Conservation (phyloP, 2,888 invertebrate genomes). For the Stenchaetothrips biformis region DNA sequence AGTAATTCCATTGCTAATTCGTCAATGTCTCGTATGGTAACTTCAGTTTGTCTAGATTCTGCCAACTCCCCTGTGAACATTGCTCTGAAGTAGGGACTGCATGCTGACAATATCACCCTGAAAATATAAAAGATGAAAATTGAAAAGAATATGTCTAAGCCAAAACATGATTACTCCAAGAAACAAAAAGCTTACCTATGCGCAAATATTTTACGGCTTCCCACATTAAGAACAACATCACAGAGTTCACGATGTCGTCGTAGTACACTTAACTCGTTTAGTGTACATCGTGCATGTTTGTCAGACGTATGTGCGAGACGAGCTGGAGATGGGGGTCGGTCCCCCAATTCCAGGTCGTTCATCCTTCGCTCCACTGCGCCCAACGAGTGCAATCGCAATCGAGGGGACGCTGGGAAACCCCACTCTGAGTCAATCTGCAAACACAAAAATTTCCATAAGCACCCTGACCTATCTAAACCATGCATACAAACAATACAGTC, state of each 20-base stretch:
- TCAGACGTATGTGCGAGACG: slow-evolving; percentile 87
- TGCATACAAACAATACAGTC: not conserved
- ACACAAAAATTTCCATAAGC: not conserved
- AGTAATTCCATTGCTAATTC: slow-evolving; percentile 95
- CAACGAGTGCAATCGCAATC: slow-evolving; percentile 64
- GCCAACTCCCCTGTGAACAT: slow-evolving; percentile 99
- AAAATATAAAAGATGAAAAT: slow-evolving; percentile 30
- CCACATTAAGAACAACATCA: slow-evolving; percentile 94
- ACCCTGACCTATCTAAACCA: not conserved
- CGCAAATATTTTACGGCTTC: slow-evolving; percentile 89
- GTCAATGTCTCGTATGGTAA: slow-evolving; percentile 94
- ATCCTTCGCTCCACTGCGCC: slow-evolving; percentile 27
- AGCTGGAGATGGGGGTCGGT: slow-evolving; percentile 74
- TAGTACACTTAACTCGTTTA: slow-evolving; percentile 85
- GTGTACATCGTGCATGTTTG: slow-evolving; percentile 88
- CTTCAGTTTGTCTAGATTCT: slow-evolving; percentile 97
- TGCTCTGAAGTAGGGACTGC: slow-evolving; percentile 93
- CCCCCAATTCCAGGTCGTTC: slow-evolving; percentile 52
- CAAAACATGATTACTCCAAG: not conserved
- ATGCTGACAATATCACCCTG: slow-evolving; percentile 87
- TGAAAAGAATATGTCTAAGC: not conserved
- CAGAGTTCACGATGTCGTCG: slow-evolving; percentile 90
- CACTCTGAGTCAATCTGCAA: slow-evolving; percentile 90
- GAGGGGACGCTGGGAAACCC: slow-evolving; percentile 85
- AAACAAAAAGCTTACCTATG: slow-evolving; percentile 58